Conservation (phyloP, 2,797 vertebrate genomes). For the Pseudochromis fuscus region DNA sequence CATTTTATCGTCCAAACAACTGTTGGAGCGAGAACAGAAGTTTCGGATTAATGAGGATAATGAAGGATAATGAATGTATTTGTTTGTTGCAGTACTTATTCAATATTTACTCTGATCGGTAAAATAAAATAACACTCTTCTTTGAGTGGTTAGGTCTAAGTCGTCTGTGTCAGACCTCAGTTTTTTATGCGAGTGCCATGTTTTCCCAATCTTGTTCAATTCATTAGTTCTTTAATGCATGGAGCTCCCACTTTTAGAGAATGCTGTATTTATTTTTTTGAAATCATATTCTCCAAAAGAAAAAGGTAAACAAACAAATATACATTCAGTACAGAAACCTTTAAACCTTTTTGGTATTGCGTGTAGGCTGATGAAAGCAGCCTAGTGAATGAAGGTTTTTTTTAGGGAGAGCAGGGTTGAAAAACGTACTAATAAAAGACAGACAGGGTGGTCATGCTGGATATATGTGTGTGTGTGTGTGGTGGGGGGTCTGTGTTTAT, state of each 20-base stretch:
- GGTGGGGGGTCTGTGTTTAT: constrained; percentile 57
- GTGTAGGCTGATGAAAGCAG: too few relatives aligned
- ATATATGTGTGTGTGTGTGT: constrained; percentile 29
- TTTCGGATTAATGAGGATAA: neutral
- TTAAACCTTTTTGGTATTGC: neutral
- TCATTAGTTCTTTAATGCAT: too few relatives aligned
- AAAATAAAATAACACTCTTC: constrained; percentile 6
- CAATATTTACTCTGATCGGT: neutral
- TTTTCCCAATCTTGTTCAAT: neutral
- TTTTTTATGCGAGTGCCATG: neutral
- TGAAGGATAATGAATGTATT: neutral
- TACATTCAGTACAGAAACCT: neutral
- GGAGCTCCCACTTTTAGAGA: too few relatives aligned
- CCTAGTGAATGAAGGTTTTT: constrained; percentile 24
- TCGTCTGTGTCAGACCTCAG: neutral
- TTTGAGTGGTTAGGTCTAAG: constrained; percentile 11
- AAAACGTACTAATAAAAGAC: constrained; percentile 47
- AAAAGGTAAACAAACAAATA: neutral
- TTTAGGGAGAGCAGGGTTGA: constrained; percentile 21
- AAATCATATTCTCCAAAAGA: too few relatives aligned
- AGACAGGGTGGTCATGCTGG: constrained; percentile 13
- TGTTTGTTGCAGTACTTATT: constrained; percentile 4
- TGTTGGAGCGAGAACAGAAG: neutral
- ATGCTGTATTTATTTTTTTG: too few relatives aligned
- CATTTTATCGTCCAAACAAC: neutral